Conservation (phyloP, 2,888 invertebrate species). For the Sicus ferrugineus region DNA sequence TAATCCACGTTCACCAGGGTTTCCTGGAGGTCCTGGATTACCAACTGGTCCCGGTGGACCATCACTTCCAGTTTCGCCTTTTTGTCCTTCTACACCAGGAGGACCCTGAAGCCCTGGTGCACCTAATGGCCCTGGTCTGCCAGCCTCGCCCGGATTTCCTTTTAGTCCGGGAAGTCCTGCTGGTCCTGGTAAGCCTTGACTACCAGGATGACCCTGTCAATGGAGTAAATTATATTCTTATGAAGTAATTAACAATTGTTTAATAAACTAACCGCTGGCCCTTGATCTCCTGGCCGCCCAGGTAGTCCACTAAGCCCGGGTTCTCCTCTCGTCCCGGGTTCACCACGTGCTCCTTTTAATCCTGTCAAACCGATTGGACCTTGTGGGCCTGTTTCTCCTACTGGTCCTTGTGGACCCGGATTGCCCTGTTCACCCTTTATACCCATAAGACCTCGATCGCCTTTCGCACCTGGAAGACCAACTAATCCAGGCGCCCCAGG, state of each 20-base stretch:
- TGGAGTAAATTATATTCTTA: not conserved
- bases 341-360: slow-evolving; percentile 78
- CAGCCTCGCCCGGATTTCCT: slow-evolving; percentile 75
- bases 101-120: slow-evolving; percentile 75
- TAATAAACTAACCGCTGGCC: slow-evolving; percentile 69
- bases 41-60: slow-evolving; percentile 74
- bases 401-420: slow-evolving; percentile 68
- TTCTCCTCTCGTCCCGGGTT: slow-evolving; percentile 79
- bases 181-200: slow-evolving; percentile 73
- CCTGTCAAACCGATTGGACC: slow-evolving; percentile 72
- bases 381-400: slow-evolving; percentile 67
- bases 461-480: slow-evolving; percentile 77
- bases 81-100: slow-evolving; percentile 76
- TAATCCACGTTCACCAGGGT: slow-evolving; percentile 59
- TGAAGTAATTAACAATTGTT: not conserved
- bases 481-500: slow-evolving; percentile 75
- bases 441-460: slow-evolving; percentile 76
- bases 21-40: slow-evolving; percentile 68
- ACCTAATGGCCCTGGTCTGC: slow-evolving; percentile 74
- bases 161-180: slow-evolving; percentile 76
- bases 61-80: slow-evolving; percentile 76
- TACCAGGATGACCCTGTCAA: slow-evolving; percentile 75
- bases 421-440: slow-evolving; percentile 79
- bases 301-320: slow-evolving; percentile 77
- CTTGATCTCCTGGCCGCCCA: slow-evolving; percentile 79